Percentiles rank a stretch among this genome's conserved stretches.
Evolutionary conservation across 2,888 invertebrate genomes (phyloP).

Genomic region (Crioceris asparagi): DNA sequence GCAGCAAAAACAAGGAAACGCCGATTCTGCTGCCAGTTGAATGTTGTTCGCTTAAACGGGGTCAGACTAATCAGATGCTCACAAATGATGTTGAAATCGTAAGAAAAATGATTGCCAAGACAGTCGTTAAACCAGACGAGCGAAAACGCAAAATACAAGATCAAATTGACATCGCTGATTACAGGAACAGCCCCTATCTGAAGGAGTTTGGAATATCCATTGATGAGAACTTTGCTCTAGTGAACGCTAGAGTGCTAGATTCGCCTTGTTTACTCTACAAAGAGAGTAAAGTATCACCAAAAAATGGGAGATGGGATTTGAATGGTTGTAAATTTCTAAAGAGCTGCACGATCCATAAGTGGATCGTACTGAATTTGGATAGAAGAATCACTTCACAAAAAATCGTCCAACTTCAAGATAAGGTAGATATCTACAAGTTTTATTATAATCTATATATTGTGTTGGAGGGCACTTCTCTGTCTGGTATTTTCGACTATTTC

Average conservation of each 20-base stretch:
- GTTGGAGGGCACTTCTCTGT: too few relatives aligned
- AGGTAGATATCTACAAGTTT: too few relatives aligned
- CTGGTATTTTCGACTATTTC: too few relatives aligned
- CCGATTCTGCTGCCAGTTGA: conserved; percentile 63
- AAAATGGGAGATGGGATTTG: conserved; percentile 1
- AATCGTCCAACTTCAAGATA: not conserved
- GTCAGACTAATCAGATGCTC: not conserved
- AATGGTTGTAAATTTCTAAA: not conserved
- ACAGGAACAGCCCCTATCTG: conserved; percentile 4
- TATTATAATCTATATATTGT: too few relatives aligned
- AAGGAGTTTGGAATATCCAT: conserved; percentile 3
- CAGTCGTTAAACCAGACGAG: not conserved
- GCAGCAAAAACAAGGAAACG: conserved; percentile 43
- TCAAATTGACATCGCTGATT: conserved; percentile 70
- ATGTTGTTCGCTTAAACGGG: not conserved
- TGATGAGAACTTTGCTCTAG: conserved; percentile 1
- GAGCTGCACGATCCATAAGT: not conserved
- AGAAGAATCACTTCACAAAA: not conserved
- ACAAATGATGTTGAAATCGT: conserved; percentile 1
- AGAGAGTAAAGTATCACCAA: not conserved
- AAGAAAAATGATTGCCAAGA: conserved; percentile 1
- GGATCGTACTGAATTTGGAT: conserved; percentile 2
- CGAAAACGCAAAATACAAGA: conserved; percentile 31
- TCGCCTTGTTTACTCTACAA: conserved; percentile 1
- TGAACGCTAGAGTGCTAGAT: conserved; percentile 1